phyloP scores from a whole-genome alignment of 2,113 vertebrate genomes.

The Podocnemis expansa region DNA sequence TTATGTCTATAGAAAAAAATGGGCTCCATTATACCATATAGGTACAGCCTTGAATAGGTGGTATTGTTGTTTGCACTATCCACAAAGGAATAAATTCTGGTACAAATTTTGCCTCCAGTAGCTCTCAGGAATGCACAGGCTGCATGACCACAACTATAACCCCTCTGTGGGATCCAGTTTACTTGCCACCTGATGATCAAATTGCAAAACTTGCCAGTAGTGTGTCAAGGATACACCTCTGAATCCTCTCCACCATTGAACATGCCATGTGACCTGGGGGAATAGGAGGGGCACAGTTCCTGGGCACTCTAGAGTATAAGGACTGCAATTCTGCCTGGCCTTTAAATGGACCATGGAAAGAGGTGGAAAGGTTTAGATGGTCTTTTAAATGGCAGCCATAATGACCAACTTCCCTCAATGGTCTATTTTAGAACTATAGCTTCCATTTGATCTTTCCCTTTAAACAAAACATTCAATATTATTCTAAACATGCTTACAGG shows the following conservation, averaged over 20 bases:
- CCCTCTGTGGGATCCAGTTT: neutral
- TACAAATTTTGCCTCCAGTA: neutral
- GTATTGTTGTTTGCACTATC: slow-evolving; percentile 27
- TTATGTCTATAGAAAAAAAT: neutral
- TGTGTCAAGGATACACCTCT: neutral
- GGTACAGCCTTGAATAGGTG: slow-evolving; percentile 2
- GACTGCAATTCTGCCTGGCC: neutral
- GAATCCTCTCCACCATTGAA: neutral
- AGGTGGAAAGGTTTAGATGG: rapidly evolving
- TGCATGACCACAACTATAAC: neutral
- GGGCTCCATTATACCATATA: slow-evolving; percentile 17
- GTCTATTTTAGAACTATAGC: neutral
- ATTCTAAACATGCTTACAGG: neutral
- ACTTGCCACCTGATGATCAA: neutral
- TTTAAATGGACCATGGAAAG: neutral
- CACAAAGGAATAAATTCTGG: neutral
- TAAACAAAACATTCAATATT: neutral
- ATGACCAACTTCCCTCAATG: neutral
- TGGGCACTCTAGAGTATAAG: neutral
- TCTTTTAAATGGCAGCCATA: neutral
- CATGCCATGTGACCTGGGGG: neutral
- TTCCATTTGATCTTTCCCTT: too few species aligned
- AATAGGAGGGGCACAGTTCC: neutral
- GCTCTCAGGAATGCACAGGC: slow-evolving; percentile 31
- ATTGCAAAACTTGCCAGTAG: neutral